Evolutionary conservation across 2,113 vertebrate species (phyloP).

Genomic region (Pristiophorus japonicus): DNA sequence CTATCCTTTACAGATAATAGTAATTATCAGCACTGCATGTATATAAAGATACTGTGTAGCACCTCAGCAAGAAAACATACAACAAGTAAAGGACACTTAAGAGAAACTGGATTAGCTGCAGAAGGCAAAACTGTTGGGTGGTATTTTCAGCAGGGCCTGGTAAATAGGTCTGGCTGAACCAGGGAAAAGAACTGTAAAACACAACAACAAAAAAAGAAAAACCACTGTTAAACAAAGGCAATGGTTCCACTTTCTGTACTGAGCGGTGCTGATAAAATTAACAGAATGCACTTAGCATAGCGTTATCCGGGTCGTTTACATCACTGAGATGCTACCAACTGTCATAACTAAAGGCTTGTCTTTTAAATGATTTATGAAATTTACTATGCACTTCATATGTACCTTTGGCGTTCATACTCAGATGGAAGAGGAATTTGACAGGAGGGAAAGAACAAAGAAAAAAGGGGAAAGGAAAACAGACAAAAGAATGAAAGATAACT

Average conservation of each 20-base stretch:
- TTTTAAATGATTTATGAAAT: constrained; percentile 36
- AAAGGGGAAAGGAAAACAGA: constrained; percentile 32
- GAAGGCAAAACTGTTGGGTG: constrained; percentile 99
- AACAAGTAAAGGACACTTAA: constrained; percentile 94
- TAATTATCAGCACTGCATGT: constrained; percentile 48
- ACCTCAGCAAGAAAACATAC: constrained; percentile 81
- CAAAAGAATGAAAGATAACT: constrained; percentile 36
- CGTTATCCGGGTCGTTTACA: constrained; percentile 35
- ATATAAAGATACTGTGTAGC: constrained; percentile 67
- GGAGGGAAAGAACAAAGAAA: constrained; percentile 34
- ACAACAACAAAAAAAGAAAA: constrained; percentile 99
- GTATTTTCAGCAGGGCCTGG: constrained; percentile 99
- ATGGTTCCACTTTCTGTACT: constrained; percentile 59
- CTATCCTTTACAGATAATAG: constrained; percentile 51
- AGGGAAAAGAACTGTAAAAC: constrained; percentile 99
- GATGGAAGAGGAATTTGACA: constrained; percentile 32
- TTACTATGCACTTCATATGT: constrained; percentile 31
- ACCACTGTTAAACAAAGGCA: constrained; percentile 98
- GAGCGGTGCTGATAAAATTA: constrained; percentile 37
- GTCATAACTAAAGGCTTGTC: constrained; percentile 30
- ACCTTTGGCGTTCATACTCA: constrained; percentile 34
- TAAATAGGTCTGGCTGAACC: constrained; percentile 99
- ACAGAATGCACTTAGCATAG: constrained; percentile 38
- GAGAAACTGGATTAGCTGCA: constrained; percentile 99
- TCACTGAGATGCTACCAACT: constrained; percentile 29